Percentiles rank a stretch among this genome's conserved stretches.
These are phyloP conservation scores for Anthoscopus minutus DNA, from an alignment of 2,113 vertebrate species.

Conservation along the genomic window DNA sequence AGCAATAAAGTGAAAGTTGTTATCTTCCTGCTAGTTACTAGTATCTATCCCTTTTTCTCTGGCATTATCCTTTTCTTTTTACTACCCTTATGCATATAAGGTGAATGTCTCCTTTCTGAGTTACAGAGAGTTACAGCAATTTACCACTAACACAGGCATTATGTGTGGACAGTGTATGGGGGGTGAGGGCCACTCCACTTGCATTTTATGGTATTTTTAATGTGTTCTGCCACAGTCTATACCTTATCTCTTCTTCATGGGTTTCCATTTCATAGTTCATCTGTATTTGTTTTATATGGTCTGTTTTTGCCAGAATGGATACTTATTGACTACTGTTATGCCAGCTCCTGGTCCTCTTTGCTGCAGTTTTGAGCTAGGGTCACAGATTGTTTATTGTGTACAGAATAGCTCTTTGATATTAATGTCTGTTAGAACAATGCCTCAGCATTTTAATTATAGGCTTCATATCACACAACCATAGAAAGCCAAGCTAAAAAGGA, in stretches of 20 bases:
- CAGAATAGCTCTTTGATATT: not conserved
- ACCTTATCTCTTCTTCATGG: not conserved
- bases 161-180: not conserved
- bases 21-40: not conserved
- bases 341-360: not conserved
- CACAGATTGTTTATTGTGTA: not conserved
- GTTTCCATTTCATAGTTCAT: not conserved
- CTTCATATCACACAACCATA: not conserved
- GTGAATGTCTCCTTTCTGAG: not conserved
- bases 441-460: not conserved
- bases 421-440: not conserved
- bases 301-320: not conserved
- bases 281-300: not conserved
- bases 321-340: not conserved
- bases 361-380: not conserved
- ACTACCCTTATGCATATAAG: not conserved
- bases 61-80: not conserved
- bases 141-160: not conserved
- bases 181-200: not conserved
- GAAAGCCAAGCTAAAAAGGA: not conserved
- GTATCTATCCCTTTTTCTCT: not conserved
- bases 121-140: not conserved
- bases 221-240: not conserved
- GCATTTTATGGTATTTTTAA: not conserved
- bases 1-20: not conserved